Conservation (phyloP, 2,888 invertebrate species). For the Noctua fimbriata region DNA sequence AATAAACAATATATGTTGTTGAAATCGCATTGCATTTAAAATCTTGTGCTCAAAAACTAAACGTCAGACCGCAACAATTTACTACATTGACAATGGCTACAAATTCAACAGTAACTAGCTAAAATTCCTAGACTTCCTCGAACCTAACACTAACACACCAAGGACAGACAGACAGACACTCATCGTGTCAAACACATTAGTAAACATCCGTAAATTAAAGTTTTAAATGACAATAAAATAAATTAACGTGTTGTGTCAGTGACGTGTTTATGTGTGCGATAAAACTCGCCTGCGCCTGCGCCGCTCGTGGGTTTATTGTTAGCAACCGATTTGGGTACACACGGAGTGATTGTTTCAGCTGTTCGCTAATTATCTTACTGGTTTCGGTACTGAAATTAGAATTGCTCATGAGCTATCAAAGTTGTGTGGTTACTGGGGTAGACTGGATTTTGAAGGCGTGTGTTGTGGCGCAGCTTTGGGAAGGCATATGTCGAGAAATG, state of each 20-base stretch:
- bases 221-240: conserved; percentile 86
- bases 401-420: not conserved
- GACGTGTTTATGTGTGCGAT: conserved; percentile 80
- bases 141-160: conserved; percentile 31
- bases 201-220: conserved; percentile 88
- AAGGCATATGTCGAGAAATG: not conserved
- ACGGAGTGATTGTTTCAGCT: conserved; percentile 57
- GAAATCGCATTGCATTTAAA: not conserved
- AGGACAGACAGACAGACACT: conserved; percentile 42
- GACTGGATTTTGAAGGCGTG: not conserved
- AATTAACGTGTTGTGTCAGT: conserved; percentile 79
- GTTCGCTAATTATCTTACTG: conserved; percentile 2
- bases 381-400: not conserved
- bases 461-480: not conserved
- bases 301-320: conserved; percentile 69
- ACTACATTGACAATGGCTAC: not conserved
- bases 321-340: conserved; percentile 61
- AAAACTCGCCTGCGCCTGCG: conserved; percentile 75
- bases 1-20: not conserved
- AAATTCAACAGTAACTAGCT: conserved; percentile 12
- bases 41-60: not conserved
- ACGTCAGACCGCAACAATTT: not conserved
- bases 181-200: conserved; percentile 69
- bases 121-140: conserved; percentile 28
- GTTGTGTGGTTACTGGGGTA: not conserved